Evolutionary conservation across 1,140 invertebrate species (phyloP).

Genomic region (Drosophila equinoxialis): DNA sequence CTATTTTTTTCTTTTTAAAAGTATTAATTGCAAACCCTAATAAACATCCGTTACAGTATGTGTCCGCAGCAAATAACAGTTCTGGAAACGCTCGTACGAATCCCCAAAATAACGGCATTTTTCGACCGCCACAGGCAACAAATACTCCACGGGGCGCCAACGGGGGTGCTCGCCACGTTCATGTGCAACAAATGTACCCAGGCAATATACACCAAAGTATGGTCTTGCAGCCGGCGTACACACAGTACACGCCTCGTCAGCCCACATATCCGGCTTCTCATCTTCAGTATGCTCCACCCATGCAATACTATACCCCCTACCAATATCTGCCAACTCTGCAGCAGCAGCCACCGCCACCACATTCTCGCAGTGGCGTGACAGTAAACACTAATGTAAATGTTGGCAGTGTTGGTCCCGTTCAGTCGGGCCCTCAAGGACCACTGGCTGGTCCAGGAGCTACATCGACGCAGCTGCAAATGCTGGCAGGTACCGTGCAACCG

Average conservation of each 20-base stretch:
- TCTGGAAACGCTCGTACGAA: constrained; percentile 63
- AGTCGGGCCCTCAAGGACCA: constrained; percentile 66
- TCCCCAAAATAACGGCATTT: constrained; percentile 61
- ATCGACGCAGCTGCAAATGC: constrained; percentile 57
- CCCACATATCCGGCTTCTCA: constrained; percentile 63
- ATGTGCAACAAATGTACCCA: constrained; percentile 65
- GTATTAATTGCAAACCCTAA: too few species aligned
- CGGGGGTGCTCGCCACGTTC: constrained; percentile 57
- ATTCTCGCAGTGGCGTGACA: constrained; percentile 58
- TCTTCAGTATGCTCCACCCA: constrained; percentile 60
- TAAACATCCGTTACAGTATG: constrained; percentile 39
- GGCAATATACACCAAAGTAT: constrained; percentile 55
- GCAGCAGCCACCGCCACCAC: constrained; percentile 60
- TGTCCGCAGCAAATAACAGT: constrained; percentile 63
- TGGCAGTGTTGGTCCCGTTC: constrained; percentile 60
- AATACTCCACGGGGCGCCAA: constrained; percentile 54
- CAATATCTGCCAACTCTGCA: constrained; percentile 59
- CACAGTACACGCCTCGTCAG: constrained; percentile 61
- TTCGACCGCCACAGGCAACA: constrained; percentile 56
- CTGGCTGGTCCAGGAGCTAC: constrained; percentile 56
- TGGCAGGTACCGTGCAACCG: constrained; percentile 61
- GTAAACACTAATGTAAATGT: constrained; percentile 68
- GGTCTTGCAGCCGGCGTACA: constrained; percentile 58
- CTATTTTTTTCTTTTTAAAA: too few species aligned
- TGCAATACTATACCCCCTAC: constrained; percentile 60